Base-by-base conservation (phyloP, 2,888 invertebrate genomes). In the Aquatica leii region DNA sequence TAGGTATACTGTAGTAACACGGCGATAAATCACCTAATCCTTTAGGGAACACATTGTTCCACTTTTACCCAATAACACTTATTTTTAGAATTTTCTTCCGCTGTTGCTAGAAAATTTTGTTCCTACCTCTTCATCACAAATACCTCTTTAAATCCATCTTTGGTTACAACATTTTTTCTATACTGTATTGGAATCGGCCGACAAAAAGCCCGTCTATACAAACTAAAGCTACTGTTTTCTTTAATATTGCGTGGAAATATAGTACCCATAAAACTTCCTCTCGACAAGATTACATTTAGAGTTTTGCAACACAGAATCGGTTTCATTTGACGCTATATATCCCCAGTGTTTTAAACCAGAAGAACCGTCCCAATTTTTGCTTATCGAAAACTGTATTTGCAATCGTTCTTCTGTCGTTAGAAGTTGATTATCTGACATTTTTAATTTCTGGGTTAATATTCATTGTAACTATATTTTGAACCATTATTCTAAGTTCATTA, bases 171-270 rank as follows among this genome's bases (percentile, higher is more conserved):
- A 53, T 80, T 78, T 5, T 75, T 69, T 31, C 75, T 72, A 68
- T 81, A 89, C 0, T 75, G 77, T 43, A 89, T 79, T 0, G 85
- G 87, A 37, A 93, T 73, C 0, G 90, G 84, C 48, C 93, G 85
- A 78, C 95, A 95, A n/a, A 74, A 89, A 0, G 92, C 87, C 70
- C 89, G 88, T 18, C 93, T 85, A 79, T 88, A 95, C 5, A 93
- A 77, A 12, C 85, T 81, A 65, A 94, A 83, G 0, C n/a, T 83
- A 0, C 82, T 81, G 59, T 86, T 83, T 18, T 82, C 79, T 2
- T 80, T 78, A 54, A 94, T 73, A 49, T 86, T 81, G 0, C 85
- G 80, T 0, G 93, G 91, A 71, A 91, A 93, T 1, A 88, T 78
- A 0, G 89, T 84, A 0, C 92, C 94, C 77, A 94, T 94, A 67